Base-by-base conservation (phyloP, 2,888 invertebrate species). In the Halocaridina rubra region DNA sequence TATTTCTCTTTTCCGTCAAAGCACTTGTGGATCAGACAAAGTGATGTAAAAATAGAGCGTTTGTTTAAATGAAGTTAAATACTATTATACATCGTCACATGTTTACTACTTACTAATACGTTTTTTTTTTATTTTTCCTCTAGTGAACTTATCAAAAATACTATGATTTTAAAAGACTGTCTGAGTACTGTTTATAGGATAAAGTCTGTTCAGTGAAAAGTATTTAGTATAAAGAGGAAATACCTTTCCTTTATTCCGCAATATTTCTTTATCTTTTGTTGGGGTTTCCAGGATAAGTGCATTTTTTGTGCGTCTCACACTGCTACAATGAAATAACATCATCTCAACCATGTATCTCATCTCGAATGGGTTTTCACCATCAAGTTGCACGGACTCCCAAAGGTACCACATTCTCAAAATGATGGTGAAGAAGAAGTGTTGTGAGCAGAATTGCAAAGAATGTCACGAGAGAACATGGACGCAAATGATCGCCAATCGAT, bases 111-210 rank as follows among this genome's bases (percentile, higher is more conserved):
- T 53, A 61, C 61, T 76, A 76, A 61, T 61, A 76, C 33, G 76
- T 53, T 53, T 53, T 53, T 16, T 53, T 53, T 53, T n/a, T 53
- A n/a, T 53, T 53, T 53, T 76, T 61, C 32, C 61, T 59, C 59
- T 39, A 76, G 59, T 59, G 76, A 76, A 76, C 76, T 76, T 76
- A 76, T 76, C 76, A 76, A 76, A 76, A 76, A 76, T 76, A 76
- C 61, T 76, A 76, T 76, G 32, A 22, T 76, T 59, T 76, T 57
- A 76, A 76, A 76, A 76, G 61, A 76, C 76, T 76, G 76, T 59
- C 76, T 76, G 59, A 61, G 32, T 76, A 76, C 59, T 59, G 59
- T 59, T 32, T 61, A 59, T 59, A 27, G 59, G 76, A 19, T 46
- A 39, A 22, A 53, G 57, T 76, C 57, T 29, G 30, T 27, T 53